Evolutionary conservation across 2,113 vertebrate genomes (phyloP).

Genomic region (Capreolus pygargus): DNA sequence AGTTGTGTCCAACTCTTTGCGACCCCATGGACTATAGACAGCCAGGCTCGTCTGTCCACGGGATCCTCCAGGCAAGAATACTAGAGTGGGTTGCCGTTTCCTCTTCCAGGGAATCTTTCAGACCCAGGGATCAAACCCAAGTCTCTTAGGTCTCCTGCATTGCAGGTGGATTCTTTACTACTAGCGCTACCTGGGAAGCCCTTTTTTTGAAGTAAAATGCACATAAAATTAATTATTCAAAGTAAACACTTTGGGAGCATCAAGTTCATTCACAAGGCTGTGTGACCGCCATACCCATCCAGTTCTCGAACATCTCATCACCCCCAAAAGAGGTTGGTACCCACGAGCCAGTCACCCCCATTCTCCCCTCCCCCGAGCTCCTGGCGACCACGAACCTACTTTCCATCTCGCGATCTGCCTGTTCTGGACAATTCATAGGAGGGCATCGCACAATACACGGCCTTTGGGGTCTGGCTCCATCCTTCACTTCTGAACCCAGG

Average conservation of each 20-base stretch:
- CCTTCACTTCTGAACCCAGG: background rate
- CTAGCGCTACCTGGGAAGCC: background rate
- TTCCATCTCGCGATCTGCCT: background rate
- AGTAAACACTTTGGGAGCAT: background rate
- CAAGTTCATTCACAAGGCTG: background rate
- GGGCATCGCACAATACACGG: fast-evolving
- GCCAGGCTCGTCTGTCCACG: background rate
- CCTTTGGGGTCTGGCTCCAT: background rate
- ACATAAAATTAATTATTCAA: background rate
- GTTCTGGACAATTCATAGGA: background rate
- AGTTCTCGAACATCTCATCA: background rate
- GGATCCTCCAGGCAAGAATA: background rate
- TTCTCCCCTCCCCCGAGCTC: background rate
- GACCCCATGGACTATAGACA: background rate
- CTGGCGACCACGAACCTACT: background rate
- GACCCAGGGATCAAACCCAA: background rate
- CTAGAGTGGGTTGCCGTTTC: background rate
- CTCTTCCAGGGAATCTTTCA: background rate
- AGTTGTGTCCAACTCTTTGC: background rate
- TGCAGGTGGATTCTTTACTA: background rate
- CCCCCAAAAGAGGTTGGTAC: background rate
- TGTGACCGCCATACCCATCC: background rate
- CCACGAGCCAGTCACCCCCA: background rate
- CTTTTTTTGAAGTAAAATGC: background rate
- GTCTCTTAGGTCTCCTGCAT: background rate